These are phyloP conservation scores for Podarcis cretensis DNA, from an alignment of 2,113 vertebrate species.

Conservation along the genomic window DNA sequence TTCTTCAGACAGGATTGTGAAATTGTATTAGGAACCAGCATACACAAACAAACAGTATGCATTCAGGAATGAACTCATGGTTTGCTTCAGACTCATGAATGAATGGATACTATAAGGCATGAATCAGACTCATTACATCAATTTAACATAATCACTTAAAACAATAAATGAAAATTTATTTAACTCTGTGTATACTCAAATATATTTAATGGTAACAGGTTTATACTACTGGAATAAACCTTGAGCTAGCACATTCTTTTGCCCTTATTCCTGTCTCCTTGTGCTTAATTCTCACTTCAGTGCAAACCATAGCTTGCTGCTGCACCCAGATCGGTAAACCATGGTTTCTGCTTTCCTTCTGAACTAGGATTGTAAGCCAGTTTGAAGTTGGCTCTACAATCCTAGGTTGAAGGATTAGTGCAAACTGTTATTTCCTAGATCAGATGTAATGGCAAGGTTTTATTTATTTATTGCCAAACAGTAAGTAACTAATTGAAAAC, in stretches of 20 bases:
- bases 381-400: neutral
- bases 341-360: neutral
- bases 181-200: neutral
- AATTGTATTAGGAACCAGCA: slow-evolving; percentile 2
- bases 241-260: neutral
- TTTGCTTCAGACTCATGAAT: neutral
- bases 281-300: too few relatives aligned
- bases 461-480: neutral
- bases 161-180: neutral
- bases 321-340: too few relatives aligned
- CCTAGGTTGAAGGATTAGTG: neutral
- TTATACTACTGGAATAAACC: neutral
- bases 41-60: neutral
- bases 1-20: neutral
- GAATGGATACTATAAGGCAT: neutral
- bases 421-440: neutral
- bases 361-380: neutral
- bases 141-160: neutral
- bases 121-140: neutral
- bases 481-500: neutral
- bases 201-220: neutral
- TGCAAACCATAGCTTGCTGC: neutral
- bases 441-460: too few relatives aligned
- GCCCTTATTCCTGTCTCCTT: neutral
- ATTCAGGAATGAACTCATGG: neutral